Base-by-base conservation (phyloP, 2,888 invertebrate species). In the Hipparchia sbordonii region DNA sequence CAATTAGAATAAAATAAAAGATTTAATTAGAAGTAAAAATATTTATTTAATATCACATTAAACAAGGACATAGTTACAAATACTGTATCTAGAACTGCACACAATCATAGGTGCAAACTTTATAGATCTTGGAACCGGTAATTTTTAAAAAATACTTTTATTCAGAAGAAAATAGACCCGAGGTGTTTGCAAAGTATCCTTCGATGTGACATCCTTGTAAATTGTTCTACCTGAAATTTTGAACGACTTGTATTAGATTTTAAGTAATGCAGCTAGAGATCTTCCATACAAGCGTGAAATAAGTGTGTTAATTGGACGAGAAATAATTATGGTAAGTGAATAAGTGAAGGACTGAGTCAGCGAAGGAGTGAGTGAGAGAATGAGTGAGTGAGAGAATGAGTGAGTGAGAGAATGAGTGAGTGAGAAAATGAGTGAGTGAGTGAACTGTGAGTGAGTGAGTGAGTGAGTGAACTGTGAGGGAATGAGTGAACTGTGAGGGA, bases 11-110 rank as follows among this genome's bases (percentile, higher is more conserved):
- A 2, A 54, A 54, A 59, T 51, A 6, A 13, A 59, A 65, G 61
- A 70, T 12, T 33, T 57, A 67, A 57, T 51, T n/a, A 45, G 56
- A 66, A 66, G 57, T 67, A 67, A 74, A 72, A 65, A 87, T 85
- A 88, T 87, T 77, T 85, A 82, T 89, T 88, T 88, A 88, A 88
- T 89, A 89, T 89, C 89, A 88, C 89, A 88, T 85, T 84, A 84
- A 82, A 83, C 77, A 81, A 76, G 83, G 85, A 85, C 81, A 83
- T 67, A 72, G 57, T 82, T 84, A 82, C 79, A 82, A 81, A 85
- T 82, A 75, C 71, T 74, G 74, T 74, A 71, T 23, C 23, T 23
- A 76, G 63, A 71, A 51, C 10, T 72, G 67, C 60, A 67, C n/a
- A 68, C n/a, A 67, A 57, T 67, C 8, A 10, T 12, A 69, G 65